Conservation (phyloP, 2,113 vertebrate species). For the Cyphomyrus discorhynchus region DNA sequence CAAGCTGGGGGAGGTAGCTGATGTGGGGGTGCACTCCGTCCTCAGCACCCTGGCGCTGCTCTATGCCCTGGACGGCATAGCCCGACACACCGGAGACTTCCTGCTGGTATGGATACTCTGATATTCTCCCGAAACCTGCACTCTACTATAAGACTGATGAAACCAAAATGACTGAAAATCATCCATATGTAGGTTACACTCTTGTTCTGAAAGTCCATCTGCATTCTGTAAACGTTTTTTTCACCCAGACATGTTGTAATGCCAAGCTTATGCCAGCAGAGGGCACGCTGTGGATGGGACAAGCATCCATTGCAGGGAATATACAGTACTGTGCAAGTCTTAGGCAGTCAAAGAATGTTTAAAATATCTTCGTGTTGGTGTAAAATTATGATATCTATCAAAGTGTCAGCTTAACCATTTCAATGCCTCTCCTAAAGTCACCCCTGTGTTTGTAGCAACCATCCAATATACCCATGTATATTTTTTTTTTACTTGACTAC, state of each 20-base stretch:
- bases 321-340: neutral
- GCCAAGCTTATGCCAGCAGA: neutral
- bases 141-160: neutral
- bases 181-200: neutral
- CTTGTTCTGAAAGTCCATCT: neutral
- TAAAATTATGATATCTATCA: neutral
- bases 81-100: slow-evolving; percentile 79
- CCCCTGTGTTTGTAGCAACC: neutral
- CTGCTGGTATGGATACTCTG: slow-evolving; percentile 66
- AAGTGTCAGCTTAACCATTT: neutral
- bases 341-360: neutral
- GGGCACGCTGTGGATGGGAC: neutral
- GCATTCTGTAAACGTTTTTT: neutral
- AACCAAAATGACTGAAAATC: neutral
- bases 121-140: neutral
- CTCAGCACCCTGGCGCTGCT: slow-evolving; percentile 74
- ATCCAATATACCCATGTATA: neutral
- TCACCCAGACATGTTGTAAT: neutral
- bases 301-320: neutral
- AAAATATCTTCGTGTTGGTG: neutral
- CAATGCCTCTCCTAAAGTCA: neutral
- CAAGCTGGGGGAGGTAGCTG: slow-evolving; percentile 67
- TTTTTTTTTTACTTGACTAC: neutral
- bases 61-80: slow-evolving; percentile 79
- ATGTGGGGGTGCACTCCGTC: slow-evolving; percentile 64